Evolutionary conservation across 2,797 vertebrate genomes (phyloP).

Genomic region (Picus viridis): DNA sequence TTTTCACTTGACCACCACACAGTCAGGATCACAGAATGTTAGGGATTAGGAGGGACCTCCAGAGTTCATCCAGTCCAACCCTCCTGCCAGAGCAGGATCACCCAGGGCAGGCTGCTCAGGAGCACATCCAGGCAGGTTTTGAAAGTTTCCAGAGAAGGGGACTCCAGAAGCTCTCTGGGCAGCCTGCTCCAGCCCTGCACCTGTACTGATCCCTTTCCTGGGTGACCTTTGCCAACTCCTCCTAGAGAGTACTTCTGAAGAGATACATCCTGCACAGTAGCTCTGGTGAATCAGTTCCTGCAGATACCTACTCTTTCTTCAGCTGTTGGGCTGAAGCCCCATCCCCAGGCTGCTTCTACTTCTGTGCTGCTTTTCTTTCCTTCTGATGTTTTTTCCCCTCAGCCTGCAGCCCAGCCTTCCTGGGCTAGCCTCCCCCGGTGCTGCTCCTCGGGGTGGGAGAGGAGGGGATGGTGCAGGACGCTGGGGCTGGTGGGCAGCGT

Average conservation of each 20-base stretch:
- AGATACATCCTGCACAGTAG: background rate
- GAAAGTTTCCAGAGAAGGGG: no score
- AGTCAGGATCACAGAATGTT: no score
- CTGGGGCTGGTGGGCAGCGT: background rate
- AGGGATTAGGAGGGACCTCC: no score
- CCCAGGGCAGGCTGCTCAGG: no score
- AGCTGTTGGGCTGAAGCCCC: background rate
- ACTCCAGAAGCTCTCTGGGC: no score
- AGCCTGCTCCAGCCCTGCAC: no score
- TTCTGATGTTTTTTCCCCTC: accelerated
- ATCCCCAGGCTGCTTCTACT: background rate
- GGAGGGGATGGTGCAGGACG: background rate
- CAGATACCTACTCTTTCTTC: background rate
- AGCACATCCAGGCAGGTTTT: no score
- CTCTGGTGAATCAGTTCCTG: background rate
- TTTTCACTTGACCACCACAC: background rate
- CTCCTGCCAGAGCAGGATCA: no score
- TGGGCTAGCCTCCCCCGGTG: background rate
- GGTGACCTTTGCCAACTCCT: background rate
- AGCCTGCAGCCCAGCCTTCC: accelerated
- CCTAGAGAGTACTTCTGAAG: accelerated
- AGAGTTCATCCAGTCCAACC: no score
- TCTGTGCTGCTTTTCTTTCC: background rate
- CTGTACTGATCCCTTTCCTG: background rate
- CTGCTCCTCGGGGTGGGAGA: background rate